Evolutionary conservation across 2,113 vertebrate species (phyloP).

Genomic region (Galeopterus variegatus): DNA sequence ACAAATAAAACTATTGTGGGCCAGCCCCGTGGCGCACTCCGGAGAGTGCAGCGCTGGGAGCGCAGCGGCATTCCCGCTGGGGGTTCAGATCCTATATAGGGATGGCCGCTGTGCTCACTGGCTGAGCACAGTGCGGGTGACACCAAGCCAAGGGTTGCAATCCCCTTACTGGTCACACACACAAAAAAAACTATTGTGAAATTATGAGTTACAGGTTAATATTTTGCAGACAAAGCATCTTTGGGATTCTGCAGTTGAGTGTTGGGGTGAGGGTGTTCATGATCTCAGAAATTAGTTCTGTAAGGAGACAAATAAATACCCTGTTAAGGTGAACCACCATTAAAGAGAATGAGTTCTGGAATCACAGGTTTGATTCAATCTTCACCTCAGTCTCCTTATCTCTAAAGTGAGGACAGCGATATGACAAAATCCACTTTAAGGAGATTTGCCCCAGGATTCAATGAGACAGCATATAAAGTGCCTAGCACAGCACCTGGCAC

Average conservation of each 20-base stretch:
- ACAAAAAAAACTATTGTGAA: constrained; percentile 1
- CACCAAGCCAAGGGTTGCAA: too few relatives aligned
- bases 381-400: background rate
- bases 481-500: background rate
- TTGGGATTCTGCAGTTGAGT: background rate
- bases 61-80: too few relatives aligned
- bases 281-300: background rate
- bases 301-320: background rate
- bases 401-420: background rate
- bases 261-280: background rate
- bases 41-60: too few relatives aligned
- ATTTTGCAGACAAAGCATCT: constrained; percentile 32
- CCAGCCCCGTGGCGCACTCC: too few relatives aligned
- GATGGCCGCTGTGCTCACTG: too few relatives aligned
- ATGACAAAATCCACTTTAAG: background rate
- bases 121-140: too few relatives aligned
- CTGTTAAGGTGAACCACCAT: background rate
- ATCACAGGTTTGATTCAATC: background rate
- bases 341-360: background rate
- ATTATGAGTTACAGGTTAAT: constrained; percentile 24
- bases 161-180: too few relatives aligned
- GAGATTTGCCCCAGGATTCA: background rate
- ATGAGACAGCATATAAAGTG: background rate
- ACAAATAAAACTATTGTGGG: constrained; percentile 6
- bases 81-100: too few relatives aligned